A percentile compares a stretch with the other conserved stretches of the same genome.
Evolutionary conservation across 2,797 vertebrate species (phyloP).

Genomic region (Monodelphis domestica): DNA sequence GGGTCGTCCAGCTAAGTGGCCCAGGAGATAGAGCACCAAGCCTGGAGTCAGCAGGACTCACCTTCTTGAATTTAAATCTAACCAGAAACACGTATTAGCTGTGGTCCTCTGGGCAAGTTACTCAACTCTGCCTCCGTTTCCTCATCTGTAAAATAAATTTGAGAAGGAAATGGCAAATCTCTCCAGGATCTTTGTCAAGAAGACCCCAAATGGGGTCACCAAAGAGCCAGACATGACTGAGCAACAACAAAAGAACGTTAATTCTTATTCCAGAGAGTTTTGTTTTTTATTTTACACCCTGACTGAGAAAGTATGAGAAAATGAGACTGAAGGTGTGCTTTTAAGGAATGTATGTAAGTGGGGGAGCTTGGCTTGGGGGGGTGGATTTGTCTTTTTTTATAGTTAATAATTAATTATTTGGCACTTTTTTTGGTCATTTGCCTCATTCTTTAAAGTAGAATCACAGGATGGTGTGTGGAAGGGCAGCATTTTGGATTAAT

Average conservation of each 20-base stretch:
- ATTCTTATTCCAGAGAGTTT: neutral
- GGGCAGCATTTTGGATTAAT: conserved; percentile 18
- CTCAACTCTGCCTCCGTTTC: too few relatives aligned
- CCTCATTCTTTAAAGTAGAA: neutral
- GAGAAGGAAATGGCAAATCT: neutral
- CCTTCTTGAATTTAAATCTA: neutral
- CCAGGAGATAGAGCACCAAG: too few relatives aligned
- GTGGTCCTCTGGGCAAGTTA: neutral
- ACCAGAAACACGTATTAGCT: too few relatives aligned
- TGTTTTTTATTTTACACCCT: too few relatives aligned
- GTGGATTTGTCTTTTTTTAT: neutral
- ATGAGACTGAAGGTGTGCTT: neutral
- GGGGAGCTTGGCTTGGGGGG: too few relatives aligned
- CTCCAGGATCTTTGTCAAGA: neutral
- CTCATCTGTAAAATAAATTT: neutral
- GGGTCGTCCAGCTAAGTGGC: too few relatives aligned
- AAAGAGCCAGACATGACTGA: neutral
- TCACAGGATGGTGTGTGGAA: neutral
- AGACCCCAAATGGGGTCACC: neutral
- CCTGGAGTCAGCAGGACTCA: neutral
- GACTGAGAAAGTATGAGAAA: neutral
- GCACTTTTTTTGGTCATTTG: neutral
- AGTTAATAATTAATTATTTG: neutral
- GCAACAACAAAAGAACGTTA: neutral
- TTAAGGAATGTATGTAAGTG: neutral